A percentile compares a stretch with the other conserved stretches of the same genome.
phyloP scores from a whole-genome alignment of 2,797 vertebrate genomes.

The Sebastes flavidus region DNA sequence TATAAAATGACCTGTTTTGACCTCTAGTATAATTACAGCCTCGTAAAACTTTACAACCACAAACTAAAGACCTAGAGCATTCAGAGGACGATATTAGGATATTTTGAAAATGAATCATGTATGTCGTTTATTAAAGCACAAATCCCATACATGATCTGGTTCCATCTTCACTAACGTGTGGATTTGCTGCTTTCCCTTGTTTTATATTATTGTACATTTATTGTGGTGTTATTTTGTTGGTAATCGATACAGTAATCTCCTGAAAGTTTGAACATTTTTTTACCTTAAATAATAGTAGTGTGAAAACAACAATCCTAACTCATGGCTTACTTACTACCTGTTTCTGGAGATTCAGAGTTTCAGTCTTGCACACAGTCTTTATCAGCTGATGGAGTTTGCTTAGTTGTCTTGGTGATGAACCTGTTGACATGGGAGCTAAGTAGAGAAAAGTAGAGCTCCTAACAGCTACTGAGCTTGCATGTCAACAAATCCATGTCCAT shows the following conservation, averaged over 20 bases:
- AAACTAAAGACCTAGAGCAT: rapidly evolving
- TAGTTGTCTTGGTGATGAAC: background rate
- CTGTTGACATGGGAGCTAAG: background rate
- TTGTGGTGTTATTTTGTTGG: background rate
- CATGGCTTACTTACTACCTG: background rate
- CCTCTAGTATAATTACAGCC: too few relatives aligned
- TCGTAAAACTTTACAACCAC: too few relatives aligned
- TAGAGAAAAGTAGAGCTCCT: background rate
- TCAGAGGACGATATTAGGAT: too few relatives aligned
- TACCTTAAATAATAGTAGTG: background rate
- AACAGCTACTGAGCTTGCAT: background rate
- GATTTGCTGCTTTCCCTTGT: background rate
- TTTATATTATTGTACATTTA: background rate
- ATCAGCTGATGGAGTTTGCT: background rate
- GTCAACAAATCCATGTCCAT: background rate
- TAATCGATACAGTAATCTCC: background rate
- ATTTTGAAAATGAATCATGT: background rate
- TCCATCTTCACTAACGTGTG: background rate
- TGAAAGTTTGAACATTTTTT: background rate
- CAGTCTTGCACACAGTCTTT: background rate
- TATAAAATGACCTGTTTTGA: too few relatives aligned
- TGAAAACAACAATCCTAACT: background rate
- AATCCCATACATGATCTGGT: background rate
- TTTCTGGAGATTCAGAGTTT: background rate
- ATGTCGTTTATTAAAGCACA: background rate